Base-by-base conservation (phyloP, 2,797 vertebrate species). In the Microctenopoma lineatum region DNA sequence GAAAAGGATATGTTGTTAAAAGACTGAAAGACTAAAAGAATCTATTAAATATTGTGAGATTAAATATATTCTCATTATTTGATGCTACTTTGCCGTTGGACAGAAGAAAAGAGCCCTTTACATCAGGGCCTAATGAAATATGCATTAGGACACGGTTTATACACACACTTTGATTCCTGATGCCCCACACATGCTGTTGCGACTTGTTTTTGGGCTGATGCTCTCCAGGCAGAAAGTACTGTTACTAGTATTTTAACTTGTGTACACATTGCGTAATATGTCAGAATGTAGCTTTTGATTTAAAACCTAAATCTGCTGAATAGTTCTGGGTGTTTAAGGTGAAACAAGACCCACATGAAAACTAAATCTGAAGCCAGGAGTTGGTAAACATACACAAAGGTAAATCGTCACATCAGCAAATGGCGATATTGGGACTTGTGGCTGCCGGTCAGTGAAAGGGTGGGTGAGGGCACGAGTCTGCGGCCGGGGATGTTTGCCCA, bases 381-480 rank as follows among this genome's bases (percentile, higher is more conserved):
- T 54, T 64, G 54, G 60, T 68, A 68, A 79, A 73, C 56, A 77
- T 15, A 57, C 51, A 76, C 46, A 18, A 71, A 52, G 32, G 63
- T 78, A 81, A 82, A 82, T 81, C 68, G 78, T 21, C 72, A 73
- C 62, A 74, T 61, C 48, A 59, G 56, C 59, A 81, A 83, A 79
- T 88, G 81, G 84, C 86, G 79, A 86, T 77, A 59, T 66, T 84
- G 69, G 80, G 80, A 42, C 75, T 45, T 53, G 70, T 80, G 79
- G 74, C 75, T 29, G 26, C 36, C 4, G 18, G 32, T 27, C 57
- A 75, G 73, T 73, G 44, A 61, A 71, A 80, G 68, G 65, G 81
- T 76, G 61, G 45, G 41, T 65, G 63, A 77, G 74, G 27, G 69
- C 42, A 47, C 44, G 41, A 59, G 66, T 53, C 61, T 84, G 78